Evolutionary conservation across 2,113 vertebrate species (phyloP).

Genomic region (Merops nubicus): DNA sequence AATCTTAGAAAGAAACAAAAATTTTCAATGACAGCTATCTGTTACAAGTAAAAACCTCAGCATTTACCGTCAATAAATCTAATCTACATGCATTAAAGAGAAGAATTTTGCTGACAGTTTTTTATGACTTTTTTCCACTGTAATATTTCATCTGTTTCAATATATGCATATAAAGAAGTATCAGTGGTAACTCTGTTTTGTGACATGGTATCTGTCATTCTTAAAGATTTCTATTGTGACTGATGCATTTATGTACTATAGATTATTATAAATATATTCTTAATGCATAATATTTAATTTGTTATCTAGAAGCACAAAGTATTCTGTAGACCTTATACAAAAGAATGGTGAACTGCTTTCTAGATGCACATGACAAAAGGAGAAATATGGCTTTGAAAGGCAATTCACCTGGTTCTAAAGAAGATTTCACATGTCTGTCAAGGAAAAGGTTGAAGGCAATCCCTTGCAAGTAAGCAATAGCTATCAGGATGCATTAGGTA

Average conservation of each 20-base stretch:
- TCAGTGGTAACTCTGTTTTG: background rate
- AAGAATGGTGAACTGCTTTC: background rate
- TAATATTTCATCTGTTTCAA: background rate
- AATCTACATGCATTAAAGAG: background rate
- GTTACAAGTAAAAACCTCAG: background rate
- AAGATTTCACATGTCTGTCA: background rate
- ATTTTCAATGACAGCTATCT: background rate
- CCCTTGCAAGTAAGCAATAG: background rate
- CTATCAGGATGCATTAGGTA: slow-evolving; percentile 19
- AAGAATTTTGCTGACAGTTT: background rate
- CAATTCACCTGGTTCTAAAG: background rate
- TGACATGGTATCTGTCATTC: background rate
- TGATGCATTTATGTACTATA: background rate
- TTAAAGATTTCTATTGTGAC: background rate
- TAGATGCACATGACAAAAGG: background rate
- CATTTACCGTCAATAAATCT: slow-evolving; percentile 4
- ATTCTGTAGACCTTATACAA: background rate
- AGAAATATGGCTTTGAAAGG: background rate
- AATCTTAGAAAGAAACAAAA: slow-evolving; percentile 31
- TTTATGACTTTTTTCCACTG: background rate
- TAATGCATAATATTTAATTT: background rate
- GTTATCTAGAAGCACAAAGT: background rate
- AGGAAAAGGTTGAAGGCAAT: background rate
- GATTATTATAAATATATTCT: background rate
- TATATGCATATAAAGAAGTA: background rate